Conservation (phyloP, 2,888 invertebrate species). For the Campoplex nolae region DNA sequence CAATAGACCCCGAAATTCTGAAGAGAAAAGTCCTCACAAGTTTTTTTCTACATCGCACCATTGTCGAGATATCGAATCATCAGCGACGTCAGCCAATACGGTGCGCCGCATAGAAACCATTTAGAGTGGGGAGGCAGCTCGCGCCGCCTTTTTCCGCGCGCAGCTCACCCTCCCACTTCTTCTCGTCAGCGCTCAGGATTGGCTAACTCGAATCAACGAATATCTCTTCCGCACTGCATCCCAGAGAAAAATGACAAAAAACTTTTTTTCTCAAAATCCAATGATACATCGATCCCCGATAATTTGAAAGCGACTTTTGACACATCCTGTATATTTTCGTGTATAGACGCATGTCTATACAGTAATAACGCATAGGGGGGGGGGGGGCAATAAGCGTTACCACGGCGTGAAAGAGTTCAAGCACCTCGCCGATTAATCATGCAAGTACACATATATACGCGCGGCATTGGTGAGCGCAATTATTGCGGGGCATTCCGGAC, state of each 20-base stretch:
- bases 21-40: background rate
- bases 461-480: conserved; percentile 69
- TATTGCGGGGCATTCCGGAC: conserved; percentile 68
- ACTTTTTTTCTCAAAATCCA: background rate
- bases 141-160: too few species aligned
- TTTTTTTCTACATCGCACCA: background rate
- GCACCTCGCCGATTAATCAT: conserved; percentile 70
- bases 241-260: background rate
- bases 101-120: too few species aligned
- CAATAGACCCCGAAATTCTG: background rate
- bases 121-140: too few species aligned
- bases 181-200: background rate
- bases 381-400: conserved; percentile 25
- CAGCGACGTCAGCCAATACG: background rate
- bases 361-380: background rate
- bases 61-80: background rate
- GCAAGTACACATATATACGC: conserved; percentile 48
- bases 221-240: background rate
- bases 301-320: background rate
- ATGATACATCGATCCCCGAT: background rate
- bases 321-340: conserved; percentile 18
- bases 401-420: conserved; percentile 64
- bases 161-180: background rate
- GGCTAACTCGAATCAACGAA: background rate
- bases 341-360: conserved; percentile 11